Percentiles rank a stretch among this genome's conserved stretches.
phyloP scores from a whole-genome alignment of 2,113 vertebrate species.

The Cyprinodon variegatus region DNA sequence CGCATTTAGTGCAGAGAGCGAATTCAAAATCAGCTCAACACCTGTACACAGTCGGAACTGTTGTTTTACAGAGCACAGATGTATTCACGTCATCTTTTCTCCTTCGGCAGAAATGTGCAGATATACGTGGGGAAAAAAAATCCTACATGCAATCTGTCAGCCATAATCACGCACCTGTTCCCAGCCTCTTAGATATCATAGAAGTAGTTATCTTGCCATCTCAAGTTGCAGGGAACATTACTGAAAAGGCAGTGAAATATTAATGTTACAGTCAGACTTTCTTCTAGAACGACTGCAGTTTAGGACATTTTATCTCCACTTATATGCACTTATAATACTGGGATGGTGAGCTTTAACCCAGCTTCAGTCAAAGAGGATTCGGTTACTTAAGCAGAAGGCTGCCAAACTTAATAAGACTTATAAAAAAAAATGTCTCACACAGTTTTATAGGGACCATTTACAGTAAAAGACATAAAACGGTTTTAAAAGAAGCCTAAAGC shows the following conservation, averaged over 20 bases:
- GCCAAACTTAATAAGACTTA: slow-evolving; percentile 6
- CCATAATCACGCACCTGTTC: slow-evolving; percentile 69
- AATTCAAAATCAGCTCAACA: slow-evolving; percentile 57
- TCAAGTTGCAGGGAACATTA: slow-evolving; percentile 43
- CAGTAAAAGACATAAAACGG: neutral
- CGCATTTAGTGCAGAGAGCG: neutral
- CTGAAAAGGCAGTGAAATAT: slow-evolving; percentile 26
- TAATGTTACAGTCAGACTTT: slow-evolving; percentile 21
- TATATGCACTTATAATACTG: slow-evolving; percentile 6
- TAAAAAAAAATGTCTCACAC: slow-evolving; percentile 4
- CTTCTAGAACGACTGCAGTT: slow-evolving; percentile 33
- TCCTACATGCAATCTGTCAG: slow-evolving; percentile 63
- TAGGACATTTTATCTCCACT: slow-evolving; percentile 43
- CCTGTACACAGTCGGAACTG: slow-evolving; percentile 54
- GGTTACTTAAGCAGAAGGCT: slow-evolving; percentile 32
- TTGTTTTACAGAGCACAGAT: slow-evolving; percentile 59
- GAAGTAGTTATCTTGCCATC: slow-evolving; percentile 57
- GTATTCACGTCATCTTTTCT: slow-evolving; percentile 53
- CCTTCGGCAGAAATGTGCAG: slow-evolving; percentile 52
- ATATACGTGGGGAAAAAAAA: slow-evolving; percentile 15
- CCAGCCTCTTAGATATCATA: slow-evolving; percentile 55
- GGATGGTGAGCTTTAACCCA: slow-evolving; percentile 43
- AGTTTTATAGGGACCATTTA: neutral
- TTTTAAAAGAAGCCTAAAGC: neutral
- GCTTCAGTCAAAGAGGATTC: slow-evolving; percentile 42